Evolutionary conservation across 2,888 invertebrate species (phyloP).

Genomic region (Cylindroiulus punctatus): DNA sequence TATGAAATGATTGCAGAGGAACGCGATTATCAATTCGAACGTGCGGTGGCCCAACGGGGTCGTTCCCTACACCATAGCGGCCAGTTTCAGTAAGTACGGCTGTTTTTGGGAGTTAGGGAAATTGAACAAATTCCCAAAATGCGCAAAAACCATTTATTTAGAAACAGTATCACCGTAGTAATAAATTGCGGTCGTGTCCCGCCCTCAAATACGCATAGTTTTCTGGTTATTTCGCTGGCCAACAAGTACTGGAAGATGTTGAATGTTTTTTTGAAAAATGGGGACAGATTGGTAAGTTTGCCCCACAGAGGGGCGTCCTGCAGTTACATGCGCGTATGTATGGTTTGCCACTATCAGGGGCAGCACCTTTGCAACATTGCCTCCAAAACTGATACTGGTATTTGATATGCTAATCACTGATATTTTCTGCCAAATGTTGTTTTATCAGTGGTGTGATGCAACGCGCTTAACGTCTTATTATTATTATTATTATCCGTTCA

Average conservation of each 20-base stretch:
- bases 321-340: neutral
- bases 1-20: slow-evolving; percentile 57
- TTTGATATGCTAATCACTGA: neutral
- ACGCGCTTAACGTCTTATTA: too few species aligned
- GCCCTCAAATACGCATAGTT: too few species aligned
- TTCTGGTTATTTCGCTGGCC: too few species aligned
- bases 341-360: neutral
- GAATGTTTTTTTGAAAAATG: too few species aligned
- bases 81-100: slow-evolving; percentile 62
- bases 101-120: neutral
- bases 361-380: neutral
- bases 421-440: neutral
- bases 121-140: too few species aligned
- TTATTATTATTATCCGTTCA: too few species aligned
- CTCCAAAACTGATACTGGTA: neutral
- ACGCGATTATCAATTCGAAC: slow-evolving; percentile 61
- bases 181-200: too few species aligned
- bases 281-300: too few species aligned
- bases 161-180: too few species aligned
- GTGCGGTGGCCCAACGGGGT: slow-evolving; percentile 62
- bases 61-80: slow-evolving; percentile 64
- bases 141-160: too few species aligned
- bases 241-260: too few species aligned
- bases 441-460: too few species aligned
- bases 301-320: neutral